Percentiles rank a stretch among this genome's conserved stretches.
Conservation (phyloP, 1,140 invertebrate genomes). For the Drosophila sp. region DNA sequence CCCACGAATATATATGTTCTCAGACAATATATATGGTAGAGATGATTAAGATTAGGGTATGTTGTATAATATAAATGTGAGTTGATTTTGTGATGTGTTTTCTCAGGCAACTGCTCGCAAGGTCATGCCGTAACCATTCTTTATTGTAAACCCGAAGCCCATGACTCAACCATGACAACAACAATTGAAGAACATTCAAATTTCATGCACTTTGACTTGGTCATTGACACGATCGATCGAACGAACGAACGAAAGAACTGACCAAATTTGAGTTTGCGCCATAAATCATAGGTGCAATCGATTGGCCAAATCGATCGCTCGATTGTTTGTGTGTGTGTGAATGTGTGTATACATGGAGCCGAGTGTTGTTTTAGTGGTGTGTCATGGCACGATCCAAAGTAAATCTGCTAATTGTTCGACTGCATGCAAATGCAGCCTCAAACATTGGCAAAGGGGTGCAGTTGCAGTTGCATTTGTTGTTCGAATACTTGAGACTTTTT, state of each 20-base stretch:
- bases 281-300: constrained; percentile 74
- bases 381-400: constrained; percentile 63
- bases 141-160: no score
- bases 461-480: constrained; percentile 31
- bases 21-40: no score
- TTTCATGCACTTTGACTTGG: constrained; percentile 67
- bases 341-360: background rate
- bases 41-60: no score
- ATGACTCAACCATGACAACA: constrained; percentile 44
- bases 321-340: constrained; percentile 37
- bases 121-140: background rate
- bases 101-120: constrained; percentile 15
- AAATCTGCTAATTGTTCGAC: constrained; percentile 65
- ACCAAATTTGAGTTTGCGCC: constrained; percentile 42
- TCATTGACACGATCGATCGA: constrained; percentile 70
- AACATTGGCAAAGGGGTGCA: constrained; percentile 60
- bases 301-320: constrained; percentile 68
- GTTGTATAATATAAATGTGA: no score
- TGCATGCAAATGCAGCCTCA: constrained; percentile 7
- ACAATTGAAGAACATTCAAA: constrained; percentile 55
- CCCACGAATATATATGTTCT: no score
- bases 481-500: constrained; percentile 28
- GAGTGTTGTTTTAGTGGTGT: constrained; percentile 23
- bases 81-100: constrained; percentile 6
- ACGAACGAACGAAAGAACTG: constrained; percentile 32